Evolutionary conservation across 1,140 invertebrate species (phyloP).

Genomic region (Macrobrachium nipponense): DNA sequence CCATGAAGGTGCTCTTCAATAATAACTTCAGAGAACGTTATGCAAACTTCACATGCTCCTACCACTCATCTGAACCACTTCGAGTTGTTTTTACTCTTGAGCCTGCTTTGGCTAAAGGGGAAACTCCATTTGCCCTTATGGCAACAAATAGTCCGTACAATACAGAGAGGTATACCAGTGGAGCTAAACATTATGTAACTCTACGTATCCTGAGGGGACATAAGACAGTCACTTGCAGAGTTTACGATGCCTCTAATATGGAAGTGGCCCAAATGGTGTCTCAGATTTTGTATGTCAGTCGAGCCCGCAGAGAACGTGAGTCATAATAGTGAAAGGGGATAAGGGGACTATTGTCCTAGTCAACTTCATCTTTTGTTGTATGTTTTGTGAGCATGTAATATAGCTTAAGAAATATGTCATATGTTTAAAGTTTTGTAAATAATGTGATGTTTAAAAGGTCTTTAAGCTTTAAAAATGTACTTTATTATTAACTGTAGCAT

Average conservation of each 20-base stretch:
- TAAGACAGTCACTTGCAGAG: slow-evolving; percentile 42
- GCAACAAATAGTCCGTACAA: slow-evolving; percentile 14
- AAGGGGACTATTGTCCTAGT: no score
- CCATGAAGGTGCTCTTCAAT: slow-evolving; percentile 57
- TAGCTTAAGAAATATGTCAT: no score
- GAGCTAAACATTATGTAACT: slow-evolving; percentile 31
- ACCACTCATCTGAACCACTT: slow-evolving; percentile 57
- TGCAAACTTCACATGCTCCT: slow-evolving; percentile 56
- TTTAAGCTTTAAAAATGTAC: no score
- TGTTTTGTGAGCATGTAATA: no score
- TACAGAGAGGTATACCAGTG: slow-evolving; percentile 37
- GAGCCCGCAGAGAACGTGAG: slow-evolving; percentile 29
- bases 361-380: not conserved
- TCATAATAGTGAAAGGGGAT: not conserved
- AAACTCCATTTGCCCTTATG: slow-evolving; percentile 13
- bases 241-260: slow-evolving; percentile 41
- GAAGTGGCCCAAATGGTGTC: slow-evolving; percentile 51
- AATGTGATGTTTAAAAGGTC: no score
- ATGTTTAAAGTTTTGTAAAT: no score
- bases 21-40: slow-evolving; percentile 15
- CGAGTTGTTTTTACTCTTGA: slow-evolving; percentile 34
- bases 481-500: no score
- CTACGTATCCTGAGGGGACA: slow-evolving; percentile 42
- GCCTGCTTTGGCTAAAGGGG: slow-evolving; percentile 17
- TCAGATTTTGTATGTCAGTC: slow-evolving; percentile 41